phyloP scores from a whole-genome alignment of 2,797 vertebrate genomes.

The Discoglossus pictus region DNA sequence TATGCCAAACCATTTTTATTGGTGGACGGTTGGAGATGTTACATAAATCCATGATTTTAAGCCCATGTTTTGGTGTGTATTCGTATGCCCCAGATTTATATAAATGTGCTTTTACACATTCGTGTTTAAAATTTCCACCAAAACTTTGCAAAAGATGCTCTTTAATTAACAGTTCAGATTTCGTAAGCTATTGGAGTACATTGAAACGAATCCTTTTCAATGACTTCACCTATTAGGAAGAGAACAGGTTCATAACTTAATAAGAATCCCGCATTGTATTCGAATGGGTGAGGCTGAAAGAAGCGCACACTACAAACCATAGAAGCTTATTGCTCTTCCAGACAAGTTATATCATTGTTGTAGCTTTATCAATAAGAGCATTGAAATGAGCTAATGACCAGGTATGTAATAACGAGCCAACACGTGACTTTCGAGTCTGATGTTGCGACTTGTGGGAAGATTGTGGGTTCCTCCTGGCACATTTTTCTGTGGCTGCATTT shows the following conservation, averaged over 20 bases:
- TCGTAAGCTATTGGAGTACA: conserved; percentile 27
- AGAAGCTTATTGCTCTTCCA: conserved; percentile 58
- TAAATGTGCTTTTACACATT: too few relatives aligned
- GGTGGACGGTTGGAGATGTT: too few relatives aligned
- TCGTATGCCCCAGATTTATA: too few relatives aligned
- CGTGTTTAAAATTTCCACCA: too few relatives aligned
- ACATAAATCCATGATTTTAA: too few relatives aligned
- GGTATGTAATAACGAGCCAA: conserved; percentile 64
- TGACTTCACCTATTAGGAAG: conserved; percentile 42
- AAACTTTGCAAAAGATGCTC: too few relatives aligned
- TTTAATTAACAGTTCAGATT: conserved; percentile 10
- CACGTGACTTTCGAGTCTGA: conserved; percentile 67
- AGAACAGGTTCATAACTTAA: conserved; percentile 31
- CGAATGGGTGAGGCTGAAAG: conserved; percentile 52
- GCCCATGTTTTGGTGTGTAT: too few relatives aligned
- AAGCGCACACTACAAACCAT: conserved; percentile 56
- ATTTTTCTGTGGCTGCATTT: conserved; percentile 55
- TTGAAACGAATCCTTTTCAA: conserved; percentile 41
- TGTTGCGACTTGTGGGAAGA: conserved; percentile 63
- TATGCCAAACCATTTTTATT: too few relatives aligned
- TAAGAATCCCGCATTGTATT: conserved; percentile 48
- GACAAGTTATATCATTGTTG: conserved; percentile 61
- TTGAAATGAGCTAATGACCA: conserved; percentile 64
- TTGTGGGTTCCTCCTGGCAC: conserved; percentile 64
- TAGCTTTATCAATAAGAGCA: conserved; percentile 67